phyloP scores from a whole-genome alignment of 2,888 invertebrate species.

The Heteropelma amictum region DNA sequence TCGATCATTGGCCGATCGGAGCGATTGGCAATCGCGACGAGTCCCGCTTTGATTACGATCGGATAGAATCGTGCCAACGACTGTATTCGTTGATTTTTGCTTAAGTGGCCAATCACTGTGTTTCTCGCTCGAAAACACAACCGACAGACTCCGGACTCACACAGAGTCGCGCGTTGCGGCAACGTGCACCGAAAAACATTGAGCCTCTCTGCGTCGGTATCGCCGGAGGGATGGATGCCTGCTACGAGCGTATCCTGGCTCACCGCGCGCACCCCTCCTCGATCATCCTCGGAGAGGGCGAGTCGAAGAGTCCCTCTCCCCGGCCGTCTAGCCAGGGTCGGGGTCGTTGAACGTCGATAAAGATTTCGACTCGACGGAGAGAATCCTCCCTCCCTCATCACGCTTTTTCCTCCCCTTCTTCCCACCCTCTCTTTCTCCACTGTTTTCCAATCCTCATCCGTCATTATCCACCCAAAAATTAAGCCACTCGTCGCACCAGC shows the following conservation, averaged over 20 bases:
- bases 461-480: too few relatives aligned
- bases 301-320: slow-evolving; percentile 54
- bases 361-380: slow-evolving; percentile 75
- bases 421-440: not conserved
- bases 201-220: slow-evolving; percentile 34
- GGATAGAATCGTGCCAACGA: not conserved
- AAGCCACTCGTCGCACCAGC: too few relatives aligned
- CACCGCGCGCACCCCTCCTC: slow-evolving; percentile 59
- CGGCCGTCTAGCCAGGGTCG: slow-evolving; percentile 77
- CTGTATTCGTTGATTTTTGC: not conserved
- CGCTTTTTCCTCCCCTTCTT: not conserved
- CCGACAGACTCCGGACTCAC: slow-evolving; percentile 8
- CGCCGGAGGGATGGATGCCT: slow-evolving; percentile 51
- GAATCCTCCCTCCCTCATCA: slow-evolving; percentile 46
- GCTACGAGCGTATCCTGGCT: slow-evolving; percentile 59
- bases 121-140: not conserved
- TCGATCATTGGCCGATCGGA: not conserved
- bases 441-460: not conserved
- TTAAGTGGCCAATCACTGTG: slow-evolving; percentile 12
- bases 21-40: not conserved
- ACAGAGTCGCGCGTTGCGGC: not conserved
- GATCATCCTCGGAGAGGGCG: slow-evolving; percentile 58
- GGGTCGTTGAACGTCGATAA: slow-evolving; percentile 78
- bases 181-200: slow-evolving; percentile 5
- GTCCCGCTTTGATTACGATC: not conserved